A percentile compares a stretch with the other conserved stretches of the same genome.
Evolutionary conservation across 1,140 invertebrate species (phyloP).

Genomic region (Holcopasites calliopsidis): DNA sequence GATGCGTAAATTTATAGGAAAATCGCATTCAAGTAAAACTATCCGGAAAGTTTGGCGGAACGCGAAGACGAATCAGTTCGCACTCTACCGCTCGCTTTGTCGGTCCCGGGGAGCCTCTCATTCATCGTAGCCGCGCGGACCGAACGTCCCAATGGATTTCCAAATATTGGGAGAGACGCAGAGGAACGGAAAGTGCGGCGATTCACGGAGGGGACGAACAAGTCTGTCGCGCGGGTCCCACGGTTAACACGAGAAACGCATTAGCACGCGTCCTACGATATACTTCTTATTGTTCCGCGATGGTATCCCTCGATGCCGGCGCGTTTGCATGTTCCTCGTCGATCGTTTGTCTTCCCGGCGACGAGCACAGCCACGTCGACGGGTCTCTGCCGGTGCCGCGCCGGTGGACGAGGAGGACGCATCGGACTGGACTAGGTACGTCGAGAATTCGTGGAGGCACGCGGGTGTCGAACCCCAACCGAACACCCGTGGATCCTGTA

Average conservation of each 20-base stretch:
- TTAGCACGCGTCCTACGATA: slow-evolving; percentile 69
- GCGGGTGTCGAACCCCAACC: slow-evolving; percentile 31
- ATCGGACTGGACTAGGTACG: slow-evolving; percentile 42
- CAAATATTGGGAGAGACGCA: slow-evolving; percentile 65
- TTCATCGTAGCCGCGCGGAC: background rate
- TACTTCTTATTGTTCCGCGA: slow-evolving; percentile 69
- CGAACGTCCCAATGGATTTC: slow-evolving; percentile 60
- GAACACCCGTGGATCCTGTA: background rate
- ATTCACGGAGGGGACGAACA: slow-evolving; percentile 13
- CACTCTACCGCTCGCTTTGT: slow-evolving; percentile 3
- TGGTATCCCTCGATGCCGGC: slow-evolving; percentile 60
- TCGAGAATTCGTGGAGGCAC: slow-evolving; percentile 61
- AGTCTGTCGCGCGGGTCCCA: slow-evolving; percentile 53
- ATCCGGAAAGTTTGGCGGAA: no score
- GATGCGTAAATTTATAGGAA: no score
- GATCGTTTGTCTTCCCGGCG: slow-evolving; percentile 64
- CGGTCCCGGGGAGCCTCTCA: slow-evolving; percentile 21
- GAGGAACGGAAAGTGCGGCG: slow-evolving; percentile 24
- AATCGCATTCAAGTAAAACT: no score
- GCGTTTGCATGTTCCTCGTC: slow-evolving; percentile 63
- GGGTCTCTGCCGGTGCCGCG: background rate
- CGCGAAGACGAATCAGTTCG: no score
- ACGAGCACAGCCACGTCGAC: slow-evolving; percentile 40
- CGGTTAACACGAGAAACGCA: slow-evolving; percentile 71
- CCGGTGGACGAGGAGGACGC: slow-evolving; percentile 12